phyloP scores from a whole-genome alignment of 2,113 vertebrate species.

The Centrocercus urophasianus region DNA sequence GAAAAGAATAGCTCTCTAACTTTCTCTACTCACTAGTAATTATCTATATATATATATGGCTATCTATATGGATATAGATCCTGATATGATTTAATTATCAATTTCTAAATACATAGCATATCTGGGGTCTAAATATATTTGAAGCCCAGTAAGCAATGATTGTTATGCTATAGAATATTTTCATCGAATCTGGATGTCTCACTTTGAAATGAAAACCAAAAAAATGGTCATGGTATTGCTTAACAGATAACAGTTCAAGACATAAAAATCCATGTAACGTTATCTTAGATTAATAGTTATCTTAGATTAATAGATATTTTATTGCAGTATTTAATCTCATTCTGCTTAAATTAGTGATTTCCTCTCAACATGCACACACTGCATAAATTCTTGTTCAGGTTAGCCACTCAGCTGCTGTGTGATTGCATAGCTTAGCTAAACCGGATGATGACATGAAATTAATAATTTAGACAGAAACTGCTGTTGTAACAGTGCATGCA shows the following conservation, averaged over 20 bases:
- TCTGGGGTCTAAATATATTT: neutral
- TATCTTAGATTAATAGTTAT: neutral
- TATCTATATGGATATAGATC: neutral
- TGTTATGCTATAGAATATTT: neutral
- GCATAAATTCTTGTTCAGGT: neutral
- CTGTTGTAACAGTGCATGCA: neutral
- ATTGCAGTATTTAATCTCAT: neutral
- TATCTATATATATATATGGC: neutral
- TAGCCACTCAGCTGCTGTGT: neutral
- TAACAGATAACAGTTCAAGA: neutral
- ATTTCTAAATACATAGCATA: neutral
- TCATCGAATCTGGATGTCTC: neutral
- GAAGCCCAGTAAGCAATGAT: neutral
- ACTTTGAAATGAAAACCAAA: neutral
- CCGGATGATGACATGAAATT: conserved; percentile 10
- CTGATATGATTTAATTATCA: neutral
- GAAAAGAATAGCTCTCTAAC: neutral
- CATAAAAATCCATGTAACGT: neutral
- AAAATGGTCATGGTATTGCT: neutral
- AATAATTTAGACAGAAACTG: conserved; percentile 59
- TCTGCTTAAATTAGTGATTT: neutral
- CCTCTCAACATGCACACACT: neutral
- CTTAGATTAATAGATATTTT: neutral
- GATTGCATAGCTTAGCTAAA: neutral
- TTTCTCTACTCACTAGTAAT: neutral